phyloP scores from a whole-genome alignment of 2,113 vertebrate species.

The Pelusios castaneus region DNA sequence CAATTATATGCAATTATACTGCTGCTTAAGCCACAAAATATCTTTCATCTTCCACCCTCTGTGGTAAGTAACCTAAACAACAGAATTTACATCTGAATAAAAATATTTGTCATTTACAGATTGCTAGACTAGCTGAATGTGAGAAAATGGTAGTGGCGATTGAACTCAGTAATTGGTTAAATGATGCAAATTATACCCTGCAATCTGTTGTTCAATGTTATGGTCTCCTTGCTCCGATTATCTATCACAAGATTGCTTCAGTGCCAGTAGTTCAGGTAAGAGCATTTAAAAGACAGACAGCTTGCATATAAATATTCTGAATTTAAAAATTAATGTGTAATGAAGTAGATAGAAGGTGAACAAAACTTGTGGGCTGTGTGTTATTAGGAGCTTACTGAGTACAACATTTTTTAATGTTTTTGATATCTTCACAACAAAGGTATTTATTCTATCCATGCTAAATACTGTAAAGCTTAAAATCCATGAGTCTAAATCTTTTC shows the following conservation, averaged over 20 bases:
- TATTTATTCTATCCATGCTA: neutral
- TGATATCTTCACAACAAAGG: neutral
- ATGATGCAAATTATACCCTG: conserved; percentile 80
- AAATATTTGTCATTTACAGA: conserved; percentile 74
- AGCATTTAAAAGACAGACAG: neutral
- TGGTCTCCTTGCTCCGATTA: conserved; percentile 88
- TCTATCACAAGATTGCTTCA: conserved; percentile 88
- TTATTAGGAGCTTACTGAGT: neutral
- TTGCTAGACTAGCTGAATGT: conserved; percentile 87
- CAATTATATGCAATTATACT: neutral
- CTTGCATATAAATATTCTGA: neutral
- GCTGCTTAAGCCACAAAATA: neutral
- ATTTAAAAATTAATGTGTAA: neutral
- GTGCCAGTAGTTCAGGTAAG: conserved; percentile 86
- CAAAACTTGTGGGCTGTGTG: neutral
- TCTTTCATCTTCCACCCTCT: conserved; percentile 2
- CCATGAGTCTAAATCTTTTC: neutral
- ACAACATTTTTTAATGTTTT: neutral
- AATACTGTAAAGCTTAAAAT: accelerated
- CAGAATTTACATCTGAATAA: neutral
- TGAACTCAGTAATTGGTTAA: conserved; percentile 87
- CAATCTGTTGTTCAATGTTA: conserved; percentile 91
- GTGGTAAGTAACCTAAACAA: neutral
- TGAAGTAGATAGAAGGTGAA: neutral
- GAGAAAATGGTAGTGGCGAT: conserved; percentile 86